phyloP scores from a whole-genome alignment of 2,888 invertebrate species.

The Cacoxenus indagator region DNA sequence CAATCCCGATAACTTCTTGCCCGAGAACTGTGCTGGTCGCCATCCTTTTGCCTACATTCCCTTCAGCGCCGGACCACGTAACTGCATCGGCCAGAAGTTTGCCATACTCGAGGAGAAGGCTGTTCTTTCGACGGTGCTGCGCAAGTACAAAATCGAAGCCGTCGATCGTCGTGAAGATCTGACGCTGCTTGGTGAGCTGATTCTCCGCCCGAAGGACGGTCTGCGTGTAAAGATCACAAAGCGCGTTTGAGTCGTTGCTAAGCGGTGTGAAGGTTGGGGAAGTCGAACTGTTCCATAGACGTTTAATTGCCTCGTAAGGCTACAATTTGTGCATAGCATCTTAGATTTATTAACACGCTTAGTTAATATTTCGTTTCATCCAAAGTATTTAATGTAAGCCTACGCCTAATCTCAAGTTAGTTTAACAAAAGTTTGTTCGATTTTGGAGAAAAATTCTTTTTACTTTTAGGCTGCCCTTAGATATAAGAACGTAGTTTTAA shows the following conservation, averaged over 20 bases:
- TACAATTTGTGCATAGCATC: constrained; percentile 1
- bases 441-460: neutral
- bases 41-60: constrained; percentile 80
- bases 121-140: constrained; percentile 74
- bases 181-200: constrained; percentile 74
- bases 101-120: constrained; percentile 75
- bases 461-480: neutral
- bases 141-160: constrained; percentile 74
- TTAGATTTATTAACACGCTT: constrained; percentile 13
- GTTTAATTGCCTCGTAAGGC: neutral
- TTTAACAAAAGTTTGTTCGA: neutral
- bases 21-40: constrained; percentile 74
- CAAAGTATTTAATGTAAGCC: constrained; percentile 50
- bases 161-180: constrained; percentile 74
- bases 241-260: constrained; percentile 49
- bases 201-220: constrained; percentile 75
- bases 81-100: constrained; percentile 74
- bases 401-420: neutral
- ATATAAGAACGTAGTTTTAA: neutral
- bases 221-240: constrained; percentile 72
- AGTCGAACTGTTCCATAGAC: neutral
- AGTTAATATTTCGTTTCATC: constrained; percentile 33
- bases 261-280: neutral
- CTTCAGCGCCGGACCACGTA: constrained; percentile 79
- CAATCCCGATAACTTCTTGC: constrained; percentile 80